Conservation (phyloP, 1,140 invertebrate species). For the Scylla paramamosain region DNA sequence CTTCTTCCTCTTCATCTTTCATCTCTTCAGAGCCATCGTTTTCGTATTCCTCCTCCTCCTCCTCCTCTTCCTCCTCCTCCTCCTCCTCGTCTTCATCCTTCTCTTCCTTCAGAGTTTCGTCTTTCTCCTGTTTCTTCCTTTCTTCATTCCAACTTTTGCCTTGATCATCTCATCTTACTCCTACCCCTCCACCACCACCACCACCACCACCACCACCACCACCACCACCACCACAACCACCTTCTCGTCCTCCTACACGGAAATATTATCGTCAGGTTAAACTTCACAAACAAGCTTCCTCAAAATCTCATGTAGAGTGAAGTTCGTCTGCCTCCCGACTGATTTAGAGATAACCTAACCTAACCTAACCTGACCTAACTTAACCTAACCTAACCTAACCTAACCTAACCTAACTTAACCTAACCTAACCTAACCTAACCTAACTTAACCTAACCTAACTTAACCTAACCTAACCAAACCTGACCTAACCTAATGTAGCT, state of each 20-base stretch:
- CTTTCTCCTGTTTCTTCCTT: not conserved
- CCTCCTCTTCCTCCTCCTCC: conserved; percentile 22
- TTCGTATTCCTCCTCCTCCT: not conserved
- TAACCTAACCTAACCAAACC: not conserved
- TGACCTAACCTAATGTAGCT: not conserved
- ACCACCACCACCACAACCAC: not conserved
- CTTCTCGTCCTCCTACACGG: not conserved
- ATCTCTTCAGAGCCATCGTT: not conserved
- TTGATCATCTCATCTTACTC: not conserved
- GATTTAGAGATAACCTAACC: no score
- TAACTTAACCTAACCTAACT: no score
- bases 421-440: no score
- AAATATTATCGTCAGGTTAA: not conserved
- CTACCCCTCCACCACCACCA: not conserved
- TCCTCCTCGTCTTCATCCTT: not conserved
- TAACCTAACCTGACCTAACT: no score
- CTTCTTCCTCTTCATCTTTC: no score
- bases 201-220: not conserved
- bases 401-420: no score
- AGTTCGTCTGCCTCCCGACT: no score
- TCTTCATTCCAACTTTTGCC: not conserved
- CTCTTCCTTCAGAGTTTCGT: not conserved
- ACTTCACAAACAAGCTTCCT: no score
- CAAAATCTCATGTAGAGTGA: no score
- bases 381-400: no score